These are phyloP conservation scores for Galagoides demidoff DNA, from an alignment of 2,797 vertebrate species.

Conservation along the genomic window DNA sequence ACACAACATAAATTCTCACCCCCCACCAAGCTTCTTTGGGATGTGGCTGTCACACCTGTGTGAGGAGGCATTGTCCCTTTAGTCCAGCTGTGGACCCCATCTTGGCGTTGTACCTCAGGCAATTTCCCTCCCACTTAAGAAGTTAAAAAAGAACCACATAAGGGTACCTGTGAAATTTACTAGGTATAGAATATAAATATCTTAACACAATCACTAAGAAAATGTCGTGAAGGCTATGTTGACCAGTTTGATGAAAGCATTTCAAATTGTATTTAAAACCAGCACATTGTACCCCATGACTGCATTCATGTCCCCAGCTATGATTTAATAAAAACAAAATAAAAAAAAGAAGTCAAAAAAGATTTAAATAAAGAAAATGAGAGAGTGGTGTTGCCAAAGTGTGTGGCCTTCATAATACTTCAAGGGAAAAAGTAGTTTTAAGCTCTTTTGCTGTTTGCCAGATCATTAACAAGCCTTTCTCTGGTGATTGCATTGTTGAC, in stretches of 20 bases:
- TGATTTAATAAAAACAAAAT: no score
- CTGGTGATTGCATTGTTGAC: neutral
- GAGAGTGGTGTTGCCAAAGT: neutral
- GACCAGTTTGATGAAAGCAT: no score
- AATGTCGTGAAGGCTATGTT: no score
- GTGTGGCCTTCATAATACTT: neutral
- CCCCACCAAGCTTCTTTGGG: neutral
- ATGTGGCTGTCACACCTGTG: neutral
- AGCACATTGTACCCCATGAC: no score
- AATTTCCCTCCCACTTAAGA: neutral
- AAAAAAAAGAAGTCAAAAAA: neutral
- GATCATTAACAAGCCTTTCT: neutral
- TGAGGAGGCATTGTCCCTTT: neutral
- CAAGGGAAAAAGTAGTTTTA: neutral
- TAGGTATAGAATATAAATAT: no score
- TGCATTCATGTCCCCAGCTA: no score
- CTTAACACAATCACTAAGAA: no score
- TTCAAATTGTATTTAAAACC: no score
- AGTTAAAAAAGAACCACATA: neutral
- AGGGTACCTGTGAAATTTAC: no score
- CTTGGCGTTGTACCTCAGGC: neutral
- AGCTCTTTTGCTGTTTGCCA: neutral
- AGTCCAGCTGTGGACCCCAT: neutral
- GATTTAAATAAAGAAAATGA: neutral
- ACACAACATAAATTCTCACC: neutral